Conservation (phyloP, 1,140 invertebrate genomes). For the Papilio aristodemus region DNA sequence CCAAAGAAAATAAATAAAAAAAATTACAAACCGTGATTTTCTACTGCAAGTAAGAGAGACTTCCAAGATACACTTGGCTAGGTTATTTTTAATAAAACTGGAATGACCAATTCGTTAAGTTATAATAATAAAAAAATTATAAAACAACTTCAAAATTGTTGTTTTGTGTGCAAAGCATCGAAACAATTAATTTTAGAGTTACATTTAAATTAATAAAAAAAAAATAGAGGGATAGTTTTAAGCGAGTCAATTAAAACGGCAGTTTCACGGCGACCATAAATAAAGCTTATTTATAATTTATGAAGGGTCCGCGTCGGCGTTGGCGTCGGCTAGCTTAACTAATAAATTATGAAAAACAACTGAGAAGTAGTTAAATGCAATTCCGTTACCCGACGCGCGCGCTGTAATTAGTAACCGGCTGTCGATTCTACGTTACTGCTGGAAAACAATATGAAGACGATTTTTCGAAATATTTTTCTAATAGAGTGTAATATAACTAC, state of each 20-base stretch:
- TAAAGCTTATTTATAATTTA: slow-evolving; percentile 70
- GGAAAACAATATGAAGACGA: background rate
- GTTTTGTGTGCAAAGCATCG: too few relatives aligned
- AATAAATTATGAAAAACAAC: slow-evolving; percentile 73
- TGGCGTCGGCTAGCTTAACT: slow-evolving; percentile 53
- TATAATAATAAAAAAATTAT: too few relatives aligned
- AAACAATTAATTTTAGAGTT: too few relatives aligned
- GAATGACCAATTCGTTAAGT: too few relatives aligned
- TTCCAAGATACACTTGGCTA: too few relatives aligned
- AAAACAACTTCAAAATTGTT: too few relatives aligned
- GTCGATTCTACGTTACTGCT: slow-evolving; percentile 12
- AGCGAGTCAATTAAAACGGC: slow-evolving; percentile 45
- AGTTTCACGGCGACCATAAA: slow-evolving; percentile 57
- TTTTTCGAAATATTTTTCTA: background rate
- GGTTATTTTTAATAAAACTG: too few relatives aligned
- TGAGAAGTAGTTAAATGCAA: slow-evolving; percentile 69
- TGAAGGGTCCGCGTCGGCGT: slow-evolving; percentile 56
- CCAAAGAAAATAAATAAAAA: too few relatives aligned
- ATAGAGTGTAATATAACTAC: too few relatives aligned
- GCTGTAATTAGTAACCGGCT: slow-evolving; percentile 43
- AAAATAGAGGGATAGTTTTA: slow-evolving; percentile 16
- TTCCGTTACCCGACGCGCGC: slow-evolving; percentile 60
- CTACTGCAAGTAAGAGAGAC: too few relatives aligned
- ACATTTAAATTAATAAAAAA: background rate
- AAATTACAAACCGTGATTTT: too few relatives aligned